Percentiles rank a stretch among this genome's conserved stretches.
phyloP scores from a whole-genome alignment of 2,888 invertebrate genomes.

The Agrotis puta region DNA sequence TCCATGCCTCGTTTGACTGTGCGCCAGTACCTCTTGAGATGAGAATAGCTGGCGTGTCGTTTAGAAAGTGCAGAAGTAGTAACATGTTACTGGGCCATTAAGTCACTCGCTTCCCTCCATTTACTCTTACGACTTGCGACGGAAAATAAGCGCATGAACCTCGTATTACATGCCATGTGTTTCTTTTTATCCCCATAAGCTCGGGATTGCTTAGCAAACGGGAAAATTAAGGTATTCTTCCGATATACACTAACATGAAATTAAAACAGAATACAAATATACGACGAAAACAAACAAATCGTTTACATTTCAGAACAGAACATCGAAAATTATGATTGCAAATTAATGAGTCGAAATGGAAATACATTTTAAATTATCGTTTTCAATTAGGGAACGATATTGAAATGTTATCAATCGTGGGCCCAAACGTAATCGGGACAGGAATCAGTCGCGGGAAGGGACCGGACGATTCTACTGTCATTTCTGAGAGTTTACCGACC shows the following conservation, averaged over 20 bases:
- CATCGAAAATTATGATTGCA: slow-evolving; percentile 42
- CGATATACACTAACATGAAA: not conserved
- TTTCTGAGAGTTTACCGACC: slow-evolving; percentile 63
- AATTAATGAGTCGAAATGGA: slow-evolving; percentile 58
- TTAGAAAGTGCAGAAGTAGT: slow-evolving; percentile 56
- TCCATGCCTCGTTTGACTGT: slow-evolving; percentile 46
- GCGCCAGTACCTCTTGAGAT: slow-evolving; percentile 42
- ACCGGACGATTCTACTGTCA: slow-evolving; percentile 48
- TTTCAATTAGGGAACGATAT: slow-evolving; percentile 63
- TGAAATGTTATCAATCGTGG: slow-evolving; percentile 64
- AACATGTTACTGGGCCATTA: slow-evolving; percentile 59
- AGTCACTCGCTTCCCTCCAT: slow-evolving; percentile 54
- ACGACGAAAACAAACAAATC: slow-evolving; percentile 13
- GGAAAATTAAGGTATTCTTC: slow-evolving; percentile 9
- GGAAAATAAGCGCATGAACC: slow-evolving; percentile 39
- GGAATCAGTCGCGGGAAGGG: slow-evolving; percentile 63
- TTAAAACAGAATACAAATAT: not conserved
- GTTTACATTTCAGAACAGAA: slow-evolving; percentile 30
- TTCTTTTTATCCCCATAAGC: slow-evolving; percentile 20
- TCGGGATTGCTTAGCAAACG: not conserved
- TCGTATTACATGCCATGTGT: slow-evolving; percentile 3
- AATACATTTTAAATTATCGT: slow-evolving; percentile 63
- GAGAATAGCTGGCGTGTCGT: slow-evolving; percentile 47
- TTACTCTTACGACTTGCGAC: slow-evolving; percentile 47
- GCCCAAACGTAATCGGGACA: slow-evolving; percentile 60